phyloP scores from a whole-genome alignment of 2,113 vertebrate genomes.

The Vidua macroura region DNA sequence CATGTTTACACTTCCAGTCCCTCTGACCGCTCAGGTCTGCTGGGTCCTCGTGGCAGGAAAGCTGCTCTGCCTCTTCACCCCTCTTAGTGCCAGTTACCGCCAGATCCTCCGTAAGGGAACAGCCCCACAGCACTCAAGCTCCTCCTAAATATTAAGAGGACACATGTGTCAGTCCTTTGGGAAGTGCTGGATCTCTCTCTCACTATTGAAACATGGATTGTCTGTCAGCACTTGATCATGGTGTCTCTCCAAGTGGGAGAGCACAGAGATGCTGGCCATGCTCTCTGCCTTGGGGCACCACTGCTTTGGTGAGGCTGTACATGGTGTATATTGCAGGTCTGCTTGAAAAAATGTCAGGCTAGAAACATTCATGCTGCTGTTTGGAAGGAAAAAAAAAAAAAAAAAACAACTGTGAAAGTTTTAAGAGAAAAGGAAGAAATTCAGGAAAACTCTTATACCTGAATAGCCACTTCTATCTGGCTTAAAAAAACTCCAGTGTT shows the following conservation, averaged over 20 bases:
- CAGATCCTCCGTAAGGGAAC: not conserved
- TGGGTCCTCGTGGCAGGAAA: not conserved
- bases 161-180: fast-evolving
- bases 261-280: fast-evolving
- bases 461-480: not conserved
- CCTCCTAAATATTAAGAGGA: not conserved
- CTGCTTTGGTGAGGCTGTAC: not conserved
- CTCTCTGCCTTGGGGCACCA: not conserved
- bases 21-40: not conserved
- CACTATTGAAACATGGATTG: fast-evolving
- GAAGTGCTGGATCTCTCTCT: not conserved
- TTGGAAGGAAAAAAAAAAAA: too few species aligned
- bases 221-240: fast-evolving
- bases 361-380: not conserved
- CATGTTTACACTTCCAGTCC: not conserved
- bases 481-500: not conserved
- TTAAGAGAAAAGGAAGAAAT: not conserved
- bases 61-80: not conserved
- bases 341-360: not conserved
- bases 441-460: not conserved
- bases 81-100: not conserved
- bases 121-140: fast-evolving
- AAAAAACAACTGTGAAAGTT: not conserved
- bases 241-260: not conserved
- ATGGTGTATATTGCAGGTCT: not conserved